Evolutionary conservation across 2,888 invertebrate genomes (phyloP), one percentile per base, ranked within the genome.

Genomic region (Malacosoma neustria): DNA sequence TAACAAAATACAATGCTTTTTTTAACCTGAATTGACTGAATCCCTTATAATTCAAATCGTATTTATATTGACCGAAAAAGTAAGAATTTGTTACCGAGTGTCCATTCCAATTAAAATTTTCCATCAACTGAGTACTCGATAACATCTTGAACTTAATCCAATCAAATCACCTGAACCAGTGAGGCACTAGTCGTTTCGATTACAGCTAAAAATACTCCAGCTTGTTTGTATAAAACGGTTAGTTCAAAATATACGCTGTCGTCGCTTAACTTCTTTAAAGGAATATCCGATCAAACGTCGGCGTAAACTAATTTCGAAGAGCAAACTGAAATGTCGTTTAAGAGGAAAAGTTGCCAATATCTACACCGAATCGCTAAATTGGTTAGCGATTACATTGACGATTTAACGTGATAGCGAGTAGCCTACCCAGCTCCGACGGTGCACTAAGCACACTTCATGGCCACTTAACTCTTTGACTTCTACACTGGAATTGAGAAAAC

Each of bases 271-370:
- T 69, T 73, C 72, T 73, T 81, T 73, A 80, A 72, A 72, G 74
- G 77, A 77, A 79, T 84, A 79, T 72, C 74, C 72, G 74, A 84
- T 84, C 76, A 81, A 84, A 82, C 76, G 74, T 65, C 57, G 67
- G 60, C 62, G 80, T 73, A 82, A 82, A 85, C 85, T 80, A 82
- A 85, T 84, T 82, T 66, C 76, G 60, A 45, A 54, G 71, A 72
- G 80, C 72, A 77, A 84, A 84, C 80, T 80, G 64, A 58, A 64
- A 74, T 71, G 72, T 72, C 67, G 54, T 51, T 69, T 65, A 64
- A 77, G 57, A 50, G 59, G 71, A 72, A 73, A 76, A 65, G 44
- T 54, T 40, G 46, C 64, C 66, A 63, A 70, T 66, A 72, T 72
- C 70, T 63, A 66, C 66, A 69, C 63, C 65, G 63, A 57, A 52